Percentiles rank a stretch among this genome's conserved stretches.
These are phyloP conservation scores for Emydura subglobosa DNA, from an alignment of 2,113 vertebrate species.

Conservation along the genomic window DNA sequence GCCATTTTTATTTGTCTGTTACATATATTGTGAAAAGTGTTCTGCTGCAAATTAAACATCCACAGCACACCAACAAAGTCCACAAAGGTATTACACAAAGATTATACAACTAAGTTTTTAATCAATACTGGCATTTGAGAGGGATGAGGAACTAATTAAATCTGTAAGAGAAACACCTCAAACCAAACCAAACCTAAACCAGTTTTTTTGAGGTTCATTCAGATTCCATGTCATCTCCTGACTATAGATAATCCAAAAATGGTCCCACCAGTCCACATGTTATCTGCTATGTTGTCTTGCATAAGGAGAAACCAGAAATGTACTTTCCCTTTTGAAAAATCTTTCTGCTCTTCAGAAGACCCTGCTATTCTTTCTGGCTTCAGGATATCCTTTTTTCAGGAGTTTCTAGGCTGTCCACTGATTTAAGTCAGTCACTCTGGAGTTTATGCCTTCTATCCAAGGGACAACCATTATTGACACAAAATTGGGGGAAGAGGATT, in stretches of 20 bases:
- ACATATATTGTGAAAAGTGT: background rate
- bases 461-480: background rate
- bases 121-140: background rate
- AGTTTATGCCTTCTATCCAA: background rate
- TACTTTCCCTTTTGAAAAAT: background rate
- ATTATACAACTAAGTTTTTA: background rate
- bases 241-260: background rate
- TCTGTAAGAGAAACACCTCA: background rate
- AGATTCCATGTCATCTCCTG: background rate
- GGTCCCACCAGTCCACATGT: background rate
- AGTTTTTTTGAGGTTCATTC: background rate
- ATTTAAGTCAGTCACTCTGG: background rate
- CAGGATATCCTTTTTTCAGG: background rate
- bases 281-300: background rate
- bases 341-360: background rate
- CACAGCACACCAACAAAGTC: background rate
- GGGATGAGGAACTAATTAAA: constrained; percentile 5
- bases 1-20: constrained; percentile 19
- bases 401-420: background rate
- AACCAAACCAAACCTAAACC: background rate
- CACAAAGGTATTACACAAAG: background rate
- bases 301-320: background rate
- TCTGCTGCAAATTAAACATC: constrained; percentile 22
- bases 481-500: background rate
- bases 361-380: background rate